phyloP scores from a whole-genome alignment of 2,888 invertebrate genomes.

The Drosophila tanythrix region DNA sequence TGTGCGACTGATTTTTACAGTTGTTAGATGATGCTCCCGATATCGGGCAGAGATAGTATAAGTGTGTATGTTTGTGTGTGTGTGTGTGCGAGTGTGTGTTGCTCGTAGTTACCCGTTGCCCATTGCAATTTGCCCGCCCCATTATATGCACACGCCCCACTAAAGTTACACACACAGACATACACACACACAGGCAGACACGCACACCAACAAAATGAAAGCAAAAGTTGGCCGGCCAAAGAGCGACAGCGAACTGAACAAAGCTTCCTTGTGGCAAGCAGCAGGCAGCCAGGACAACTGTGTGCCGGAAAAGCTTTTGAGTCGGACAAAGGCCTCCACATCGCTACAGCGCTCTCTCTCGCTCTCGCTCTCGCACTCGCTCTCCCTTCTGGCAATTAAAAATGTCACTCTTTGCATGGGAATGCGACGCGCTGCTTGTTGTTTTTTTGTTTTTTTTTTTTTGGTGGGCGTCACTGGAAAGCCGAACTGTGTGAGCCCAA shows the following conservation, averaged over 20 bases:
- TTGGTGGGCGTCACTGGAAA: conserved; percentile 83
- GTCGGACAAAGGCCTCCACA: conserved; percentile 23
- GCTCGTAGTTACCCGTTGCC: conserved; percentile 26
- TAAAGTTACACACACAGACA: conserved; percentile 21
- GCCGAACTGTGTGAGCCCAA: conserved; percentile 59
- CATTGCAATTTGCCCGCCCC: conserved; percentile 51
- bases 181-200: conserved; percentile 5
- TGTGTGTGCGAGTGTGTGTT: not conserved
- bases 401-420: conserved; percentile 80
- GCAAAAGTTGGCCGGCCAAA: conserved; percentile 75
- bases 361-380: conserved; percentile 51
- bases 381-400: conserved; percentile 73
- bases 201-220: conserved; percentile 68
- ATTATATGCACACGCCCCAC: conserved; percentile 62
- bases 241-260: conserved; percentile 76
- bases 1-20: conserved; percentile 64
- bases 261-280: conserved; percentile 58
- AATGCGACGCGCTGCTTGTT: conserved; percentile 45
- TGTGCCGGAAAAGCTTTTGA: conserved; percentile 29
- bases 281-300: conserved; percentile 24
- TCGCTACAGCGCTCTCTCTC: conserved; percentile 46
- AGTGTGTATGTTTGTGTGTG: not conserved
- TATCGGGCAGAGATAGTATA: conserved; percentile 37
- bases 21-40: conserved; percentile 54
- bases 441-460: not conserved